Percentiles rank a stretch among this genome's conserved stretches.
These are phyloP conservation scores for Chamaea fasciata DNA, from an alignment of 2,113 vertebrate species.

Conservation along the genomic window DNA sequence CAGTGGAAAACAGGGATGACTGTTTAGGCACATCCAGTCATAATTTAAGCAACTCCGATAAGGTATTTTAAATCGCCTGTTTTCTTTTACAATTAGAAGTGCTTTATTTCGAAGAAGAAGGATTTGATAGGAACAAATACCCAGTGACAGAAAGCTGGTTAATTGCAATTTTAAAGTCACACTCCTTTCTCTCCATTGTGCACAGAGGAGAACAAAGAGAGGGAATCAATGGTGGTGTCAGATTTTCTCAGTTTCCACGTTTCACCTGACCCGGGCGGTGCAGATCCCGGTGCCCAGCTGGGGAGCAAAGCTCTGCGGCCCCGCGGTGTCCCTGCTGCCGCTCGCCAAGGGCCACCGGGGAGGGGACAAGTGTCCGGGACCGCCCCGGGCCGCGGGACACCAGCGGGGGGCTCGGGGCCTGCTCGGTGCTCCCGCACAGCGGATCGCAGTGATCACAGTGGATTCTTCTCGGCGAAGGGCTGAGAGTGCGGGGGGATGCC, in stretches of 20 bases:
- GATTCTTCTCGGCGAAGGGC: neutral
- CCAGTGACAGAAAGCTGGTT: slow-evolving; percentile 2
- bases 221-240: slow-evolving; percentile 66
- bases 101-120: neutral
- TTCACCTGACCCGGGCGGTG: slow-evolving; percentile 42
- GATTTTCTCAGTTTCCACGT: slow-evolving; percentile 38
- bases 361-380: neutral
- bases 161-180: slow-evolving; percentile 66
- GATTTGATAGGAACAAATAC: neutral
- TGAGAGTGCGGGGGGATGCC: neutral
- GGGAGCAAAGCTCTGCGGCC: neutral
- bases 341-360: neutral
- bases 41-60: neutral
- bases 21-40: neutral
- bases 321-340: neutral
- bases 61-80: neutral
- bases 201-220: slow-evolving; percentile 52
- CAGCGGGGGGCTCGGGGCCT: neutral
- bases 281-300: neutral
- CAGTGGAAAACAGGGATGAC: neutral
- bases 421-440: neutral
- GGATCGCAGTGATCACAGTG: rapidly evolving
- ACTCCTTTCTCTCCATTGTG: slow-evolving; percentile 43
- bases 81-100: slow-evolving; percentile 5
- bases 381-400: neutral